Conservation (phyloP, 2,113 vertebrate species). For the Brienomyrus longianalis region DNA sequence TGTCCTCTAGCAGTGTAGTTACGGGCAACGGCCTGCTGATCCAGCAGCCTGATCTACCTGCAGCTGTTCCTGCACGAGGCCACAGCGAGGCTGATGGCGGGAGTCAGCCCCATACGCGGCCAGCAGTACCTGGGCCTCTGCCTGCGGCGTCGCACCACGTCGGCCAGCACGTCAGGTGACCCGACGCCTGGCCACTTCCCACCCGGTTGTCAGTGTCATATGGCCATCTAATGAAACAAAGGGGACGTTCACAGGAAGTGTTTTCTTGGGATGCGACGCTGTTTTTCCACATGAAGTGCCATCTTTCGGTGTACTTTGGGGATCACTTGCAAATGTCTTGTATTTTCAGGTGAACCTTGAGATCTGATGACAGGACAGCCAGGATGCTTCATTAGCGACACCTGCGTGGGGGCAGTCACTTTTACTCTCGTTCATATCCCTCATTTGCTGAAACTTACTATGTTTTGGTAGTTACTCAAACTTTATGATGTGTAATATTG, state of each 20-base stretch:
- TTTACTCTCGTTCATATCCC: not conserved
- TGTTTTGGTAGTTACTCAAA: not conserved
- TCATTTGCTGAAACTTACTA: not conserved
- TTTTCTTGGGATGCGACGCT: not conserved
- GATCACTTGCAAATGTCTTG: not conserved
- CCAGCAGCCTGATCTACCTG: constrained; percentile 19
- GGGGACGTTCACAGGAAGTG: not conserved
- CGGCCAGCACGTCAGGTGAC: constrained; percentile 71
- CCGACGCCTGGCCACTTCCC: not conserved
- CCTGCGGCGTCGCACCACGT: constrained; percentile 74
- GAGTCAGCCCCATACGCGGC: constrained; percentile 85
- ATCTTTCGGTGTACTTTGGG: not conserved
- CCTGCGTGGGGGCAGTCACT: not conserved
- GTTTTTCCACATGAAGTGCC: not conserved
- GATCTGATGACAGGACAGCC: not conserved
- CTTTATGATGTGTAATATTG: not conserved
- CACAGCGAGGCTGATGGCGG: constrained; percentile 87
- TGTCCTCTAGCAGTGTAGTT: not conserved
- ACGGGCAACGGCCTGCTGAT: not conserved
- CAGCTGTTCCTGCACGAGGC: constrained; percentile 96
- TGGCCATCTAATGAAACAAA: not conserved
- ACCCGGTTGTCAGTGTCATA: not conserved
- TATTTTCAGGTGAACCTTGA: not conserved
- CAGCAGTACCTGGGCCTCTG: constrained; percentile 91
- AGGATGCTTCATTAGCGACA: not conserved